Evolutionary conservation across 2,113 vertebrate genomes (phyloP), one percentile per base, ranked within the genome.

Genomic region (Syrmaticus mikado): DNA sequence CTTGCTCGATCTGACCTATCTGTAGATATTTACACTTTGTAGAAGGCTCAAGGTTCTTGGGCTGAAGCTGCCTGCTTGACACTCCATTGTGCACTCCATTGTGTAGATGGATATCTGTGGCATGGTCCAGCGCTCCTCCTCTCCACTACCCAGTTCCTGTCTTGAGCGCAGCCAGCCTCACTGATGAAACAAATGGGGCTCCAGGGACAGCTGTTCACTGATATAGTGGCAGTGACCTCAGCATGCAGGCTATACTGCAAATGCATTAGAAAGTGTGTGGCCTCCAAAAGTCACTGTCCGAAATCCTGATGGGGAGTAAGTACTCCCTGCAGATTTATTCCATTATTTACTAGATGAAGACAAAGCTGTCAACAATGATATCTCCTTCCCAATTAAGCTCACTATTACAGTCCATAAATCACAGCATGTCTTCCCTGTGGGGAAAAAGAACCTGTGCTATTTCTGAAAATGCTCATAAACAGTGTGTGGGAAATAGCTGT

Each of bases 371-470:
- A 96, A 71, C 68, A 93, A 32, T 91, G 77, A 96, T 87, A 91
- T 91, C 89, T 91, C 60, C 90, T 85, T 96, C 53, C 73, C 84
- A 95, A 87, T 97, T 96, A 97, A 76, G 76, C 40, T 79, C 82
- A 40, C 70, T 90, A 88, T 85, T 94, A 87, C 84, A 89, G 71
- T 74, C 74, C 87, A 87, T 93, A 93, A 92, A 97, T 96, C 88
- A 81, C 45, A 90, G 72, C 30, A 87, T 34, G 40, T 32, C 52
- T 95, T 91, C 93, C 38, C 83, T 85, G 57, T 89, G 52, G 77
- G 83, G 45, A 50, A 48, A 85, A 58, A 40, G 64, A 94, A 79
- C 74, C 71, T 92, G 50, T 81, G 64, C 53, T 71, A 45, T 90
- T 94, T 94, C 86, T 90, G 60, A 82, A 96, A 95, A 89, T 91